These are phyloP conservation scores for Pycnonotus jocosus DNA, from an alignment of 2,113 vertebrate genomes.

Conservation along the genomic window DNA sequence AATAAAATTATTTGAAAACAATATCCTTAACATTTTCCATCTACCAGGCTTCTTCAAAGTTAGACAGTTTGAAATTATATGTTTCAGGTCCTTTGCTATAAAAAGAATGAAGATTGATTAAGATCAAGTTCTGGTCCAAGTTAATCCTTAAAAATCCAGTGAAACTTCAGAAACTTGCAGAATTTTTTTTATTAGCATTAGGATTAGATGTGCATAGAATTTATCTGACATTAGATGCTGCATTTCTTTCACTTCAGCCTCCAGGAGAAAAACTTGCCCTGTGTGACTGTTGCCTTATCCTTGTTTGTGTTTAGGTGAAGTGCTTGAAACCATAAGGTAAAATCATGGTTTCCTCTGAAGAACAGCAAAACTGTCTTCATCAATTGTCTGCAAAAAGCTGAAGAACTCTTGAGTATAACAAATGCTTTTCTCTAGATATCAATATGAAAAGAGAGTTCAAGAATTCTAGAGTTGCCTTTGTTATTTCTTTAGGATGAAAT, in stretches of 20 bases:
- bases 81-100: background rate
- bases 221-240: background rate
- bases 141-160: background rate
- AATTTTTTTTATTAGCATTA: background rate
- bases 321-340: background rate
- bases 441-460: background rate
- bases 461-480: background rate
- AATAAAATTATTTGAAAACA: background rate
- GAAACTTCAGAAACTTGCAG: background rate
- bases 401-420: background rate
- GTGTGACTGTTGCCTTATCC: background rate
- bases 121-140: background rate
- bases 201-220: background rate
- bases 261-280: background rate
- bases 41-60: background rate
- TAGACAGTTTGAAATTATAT: background rate
- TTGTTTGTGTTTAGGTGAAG: background rate
- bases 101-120: background rate
- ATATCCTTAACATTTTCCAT: background rate
- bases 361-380: background rate
- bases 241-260: background rate
- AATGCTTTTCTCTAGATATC: background rate
- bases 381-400: background rate
- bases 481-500: background rate
- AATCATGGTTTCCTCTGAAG: background rate